Conservation (phyloP, 2,888 invertebrate genomes). For the Anarsia innoxiella region DNA sequence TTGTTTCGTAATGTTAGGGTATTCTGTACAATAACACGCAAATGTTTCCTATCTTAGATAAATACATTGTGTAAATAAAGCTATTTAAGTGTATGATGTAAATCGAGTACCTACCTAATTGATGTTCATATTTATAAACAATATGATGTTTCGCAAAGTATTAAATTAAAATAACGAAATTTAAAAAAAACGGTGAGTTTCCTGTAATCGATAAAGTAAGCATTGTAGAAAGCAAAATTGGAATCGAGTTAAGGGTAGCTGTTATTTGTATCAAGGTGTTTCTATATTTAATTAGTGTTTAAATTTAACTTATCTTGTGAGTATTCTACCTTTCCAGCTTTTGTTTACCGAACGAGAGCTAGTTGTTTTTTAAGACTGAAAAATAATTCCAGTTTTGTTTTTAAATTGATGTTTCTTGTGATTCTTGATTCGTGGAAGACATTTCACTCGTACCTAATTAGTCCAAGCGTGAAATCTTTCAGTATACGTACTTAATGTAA, state of each 20-base stretch:
- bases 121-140: conserved; percentile 69
- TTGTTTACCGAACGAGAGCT: conserved; percentile 39
- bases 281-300: conserved; percentile 57
- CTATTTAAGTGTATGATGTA: conserved; percentile 54
- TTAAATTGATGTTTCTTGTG: conserved; percentile 41
- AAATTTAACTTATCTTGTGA: conserved; percentile 42
- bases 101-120: conserved; percentile 69
- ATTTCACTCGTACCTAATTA: conserved; percentile 61
- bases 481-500: conserved; percentile 76
- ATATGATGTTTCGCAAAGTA: conserved; percentile 39
- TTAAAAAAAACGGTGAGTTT: conserved; percentile 67
- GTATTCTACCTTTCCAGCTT: conserved; percentile 35
- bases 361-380: conserved; percentile 72
- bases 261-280: conserved; percentile 57
- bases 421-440: conserved; percentile 40
- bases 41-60: conserved; percentile 73
- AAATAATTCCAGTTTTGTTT: conserved; percentile 66
- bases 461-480: conserved; percentile 71
- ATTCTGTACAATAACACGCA: conserved; percentile 64
- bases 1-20: conserved; percentile 64
- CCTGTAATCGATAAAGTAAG: conserved; percentile 68
- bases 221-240: conserved; percentile 65
- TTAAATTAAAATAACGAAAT: conserved; percentile 34
- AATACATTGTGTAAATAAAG: conserved; percentile 59
- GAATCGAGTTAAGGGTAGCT: conserved; percentile 60